phyloP scores from a whole-genome alignment of 1,140 invertebrate species.

The Orius laevigatus region DNA sequence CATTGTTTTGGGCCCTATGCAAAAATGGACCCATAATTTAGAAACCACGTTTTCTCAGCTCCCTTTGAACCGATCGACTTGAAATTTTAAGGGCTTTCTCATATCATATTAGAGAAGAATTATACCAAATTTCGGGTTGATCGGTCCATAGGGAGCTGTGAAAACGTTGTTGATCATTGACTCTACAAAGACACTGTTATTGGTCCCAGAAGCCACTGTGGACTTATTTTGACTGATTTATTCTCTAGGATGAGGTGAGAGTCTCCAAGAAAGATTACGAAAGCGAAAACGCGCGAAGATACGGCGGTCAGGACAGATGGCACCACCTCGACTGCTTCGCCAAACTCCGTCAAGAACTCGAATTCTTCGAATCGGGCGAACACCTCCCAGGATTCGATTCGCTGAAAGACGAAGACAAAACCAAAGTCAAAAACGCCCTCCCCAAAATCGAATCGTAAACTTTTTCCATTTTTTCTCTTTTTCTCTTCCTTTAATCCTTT shows the following conservation, averaged over 20 bases:
- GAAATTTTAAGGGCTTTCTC: no score
- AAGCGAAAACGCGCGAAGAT: constrained; percentile 57
- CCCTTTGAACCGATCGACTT: no score
- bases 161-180: no score
- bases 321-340: constrained; percentile 88
- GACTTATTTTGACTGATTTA: constrained; percentile 8
- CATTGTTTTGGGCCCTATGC: no score
- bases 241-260: constrained; percentile 50
- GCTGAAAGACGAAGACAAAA: constrained; percentile 59
- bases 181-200: no score
- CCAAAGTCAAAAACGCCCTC: constrained; percentile 45
- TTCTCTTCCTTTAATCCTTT: no score
- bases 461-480: background rate
- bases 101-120: no score
- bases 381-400: constrained; percentile 54
- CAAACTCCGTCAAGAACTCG: constrained; percentile 51
- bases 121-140: no score
- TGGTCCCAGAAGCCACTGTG: no score
- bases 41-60: no score
- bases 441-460: constrained; percentile 32
- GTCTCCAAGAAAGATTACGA: constrained; percentile 78
- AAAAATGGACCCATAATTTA: no score
- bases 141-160: no score
- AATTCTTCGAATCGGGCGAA: constrained; percentile 55
- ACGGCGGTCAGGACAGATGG: constrained; percentile 69